Base-by-base conservation (phyloP, 2,888 invertebrate genomes). In the Trissolcus japonicus region DNA sequence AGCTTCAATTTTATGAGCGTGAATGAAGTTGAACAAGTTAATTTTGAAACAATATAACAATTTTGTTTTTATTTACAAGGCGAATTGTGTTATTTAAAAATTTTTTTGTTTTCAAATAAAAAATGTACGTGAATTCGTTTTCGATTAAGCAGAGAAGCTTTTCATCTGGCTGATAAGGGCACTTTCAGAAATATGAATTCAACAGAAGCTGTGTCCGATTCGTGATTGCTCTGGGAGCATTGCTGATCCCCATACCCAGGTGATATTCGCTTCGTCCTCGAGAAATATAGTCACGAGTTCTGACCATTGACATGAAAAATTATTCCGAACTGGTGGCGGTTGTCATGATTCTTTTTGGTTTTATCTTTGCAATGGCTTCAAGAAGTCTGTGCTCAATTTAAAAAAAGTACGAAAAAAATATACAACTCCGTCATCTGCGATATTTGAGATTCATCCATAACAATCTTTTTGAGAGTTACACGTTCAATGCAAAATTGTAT, bases 231-330 rank as follows among this genome's bases (percentile, higher is more conserved):
- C 66, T 51, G 73, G 79, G 77, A 79, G 69, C 68, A 63, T 59
- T 43, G 41, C 25, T 54, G 59, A 76, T 76, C 73, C 67, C 66
- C 67, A 68, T 77, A 35, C 40, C 63, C 25, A 54, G 43, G 21
- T 56, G 72, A 60, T 54, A 66, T 69, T 60, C 57, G 68, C 78
- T 80, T 76, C 78, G 78, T 80, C 53, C 72, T 68, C 48, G 69
- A 69, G 54, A 61, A 11, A 11, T 35, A 35, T 78, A 75, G 80
- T 69, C 76, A 66, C 54, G 66, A 72, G 55, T 54, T 72, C 60
- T 68, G 78, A 69, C 67, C 78, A 66, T 72, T 66, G 61, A 61
- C 50, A 77, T 81, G 80, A 81, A 80, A 81, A 80, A 81, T 81
- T 79, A 69, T 66, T 57, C 66, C 19, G 54, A 62, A 55, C 55